Evolutionary conservation across 53 echinoderm and acorn worm genomes (phyloP).

Genomic region (Apostichopus leukothele): DNA sequence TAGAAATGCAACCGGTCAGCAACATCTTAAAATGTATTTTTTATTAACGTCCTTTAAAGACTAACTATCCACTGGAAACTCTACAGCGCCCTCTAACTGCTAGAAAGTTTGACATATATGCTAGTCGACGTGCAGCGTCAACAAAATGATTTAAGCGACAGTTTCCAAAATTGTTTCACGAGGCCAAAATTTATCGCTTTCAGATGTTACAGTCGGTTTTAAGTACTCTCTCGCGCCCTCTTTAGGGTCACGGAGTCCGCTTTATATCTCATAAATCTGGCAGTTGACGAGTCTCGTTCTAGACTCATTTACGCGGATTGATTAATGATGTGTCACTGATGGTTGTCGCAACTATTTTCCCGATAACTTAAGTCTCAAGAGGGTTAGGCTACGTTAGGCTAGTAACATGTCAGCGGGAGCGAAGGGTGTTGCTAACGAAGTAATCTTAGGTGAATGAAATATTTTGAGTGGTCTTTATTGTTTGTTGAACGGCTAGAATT

Average conservation of each 20-base stretch:
- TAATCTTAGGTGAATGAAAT: slow-evolving; percentile 17
- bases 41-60: no score
- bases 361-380: slow-evolving; percentile 22
- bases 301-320: slow-evolving; percentile 40
- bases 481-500: slow-evolving; percentile 30
- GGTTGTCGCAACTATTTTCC: slow-evolving; percentile 43
- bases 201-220: slow-evolving; percentile 53
- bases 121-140: slow-evolving; percentile 2
- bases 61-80: no score
- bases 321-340: slow-evolving; percentile 31
- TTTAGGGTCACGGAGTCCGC: slow-evolving; percentile 40
- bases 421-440: slow-evolving; percentile 10
- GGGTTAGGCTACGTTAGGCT: slow-evolving; percentile 43
- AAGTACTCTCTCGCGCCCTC: slow-evolving; percentile 44
- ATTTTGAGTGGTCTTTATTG: slow-evolving; percentile 34
- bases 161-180: slow-evolving; percentile 38
- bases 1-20: no score
- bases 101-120: neutral
- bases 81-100: neutral
- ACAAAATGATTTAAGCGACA: slow-evolving; percentile 44
- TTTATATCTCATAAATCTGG: slow-evolving; percentile 44
- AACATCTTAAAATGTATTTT: no score
- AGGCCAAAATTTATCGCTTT: slow-evolving; percentile 51
- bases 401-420: slow-evolving; percentile 24
- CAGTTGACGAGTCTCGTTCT: slow-evolving; percentile 45